phyloP scores from a whole-genome alignment of 2,113 vertebrate genomes.

The Tachuris rubrigastra region DNA sequence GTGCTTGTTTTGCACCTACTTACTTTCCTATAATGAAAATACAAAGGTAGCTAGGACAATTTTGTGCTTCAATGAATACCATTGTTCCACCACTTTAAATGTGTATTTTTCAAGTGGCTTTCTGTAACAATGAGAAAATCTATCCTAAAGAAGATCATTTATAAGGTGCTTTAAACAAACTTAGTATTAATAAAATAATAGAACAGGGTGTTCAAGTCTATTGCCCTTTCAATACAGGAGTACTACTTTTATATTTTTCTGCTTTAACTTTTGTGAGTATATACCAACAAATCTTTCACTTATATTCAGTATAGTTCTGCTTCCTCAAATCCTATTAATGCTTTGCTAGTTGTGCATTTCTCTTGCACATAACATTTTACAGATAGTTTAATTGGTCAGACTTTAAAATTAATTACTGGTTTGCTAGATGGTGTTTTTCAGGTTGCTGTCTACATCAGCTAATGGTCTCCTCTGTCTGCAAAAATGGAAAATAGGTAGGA shows the following conservation, averaged over 20 bases:
- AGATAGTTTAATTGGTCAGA: background rate
- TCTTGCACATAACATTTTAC: background rate
- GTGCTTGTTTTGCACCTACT: background rate
- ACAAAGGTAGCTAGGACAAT: background rate
- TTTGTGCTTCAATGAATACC: background rate
- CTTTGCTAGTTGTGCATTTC: background rate
- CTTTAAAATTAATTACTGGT: background rate
- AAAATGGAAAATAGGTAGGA: background rate
- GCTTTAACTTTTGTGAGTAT: background rate
- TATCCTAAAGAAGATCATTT: background rate
- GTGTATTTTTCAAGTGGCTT: background rate
- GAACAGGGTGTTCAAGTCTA: background rate
- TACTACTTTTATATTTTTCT: background rate
- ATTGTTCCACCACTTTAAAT: background rate
- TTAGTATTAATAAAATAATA: background rate
- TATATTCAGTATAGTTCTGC: background rate
- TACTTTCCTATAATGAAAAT: background rate
- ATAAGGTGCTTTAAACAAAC: background rate
- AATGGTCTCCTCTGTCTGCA: background rate
- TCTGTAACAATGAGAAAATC: background rate
- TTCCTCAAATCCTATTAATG: background rate
- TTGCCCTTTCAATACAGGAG: background rate
- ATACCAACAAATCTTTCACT: background rate
- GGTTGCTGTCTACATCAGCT: background rate
- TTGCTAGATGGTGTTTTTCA: background rate